Evolutionary conservation across 2,113 vertebrate genomes (phyloP).

Genomic region (Callithrix jacchus): DNA sequence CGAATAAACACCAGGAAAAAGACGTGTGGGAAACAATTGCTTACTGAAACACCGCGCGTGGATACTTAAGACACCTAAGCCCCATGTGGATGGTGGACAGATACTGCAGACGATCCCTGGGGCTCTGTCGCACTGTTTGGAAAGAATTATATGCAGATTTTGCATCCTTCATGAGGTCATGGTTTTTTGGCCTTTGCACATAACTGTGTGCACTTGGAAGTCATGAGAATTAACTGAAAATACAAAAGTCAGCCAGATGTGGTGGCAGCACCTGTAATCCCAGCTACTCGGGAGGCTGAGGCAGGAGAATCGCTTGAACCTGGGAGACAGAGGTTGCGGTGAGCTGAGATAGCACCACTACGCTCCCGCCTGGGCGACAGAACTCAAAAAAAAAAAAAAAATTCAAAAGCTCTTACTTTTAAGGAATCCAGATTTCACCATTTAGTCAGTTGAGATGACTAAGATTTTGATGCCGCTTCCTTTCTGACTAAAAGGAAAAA

Average conservation of each 20-base stretch:
- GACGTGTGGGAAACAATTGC: neutral
- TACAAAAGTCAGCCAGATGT: no score
- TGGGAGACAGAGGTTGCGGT: no score
- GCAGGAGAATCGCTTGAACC: no score
- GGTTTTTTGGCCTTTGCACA: neutral
- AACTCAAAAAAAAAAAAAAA: no score
- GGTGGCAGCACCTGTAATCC: no score
- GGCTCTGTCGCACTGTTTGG: neutral
- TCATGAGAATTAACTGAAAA: neutral
- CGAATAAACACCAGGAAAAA: neutral
- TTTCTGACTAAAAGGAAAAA: neutral
- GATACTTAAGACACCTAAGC: neutral
- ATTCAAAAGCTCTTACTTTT: neutral
- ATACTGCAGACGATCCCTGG: rapidly evolving
- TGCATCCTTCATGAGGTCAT: neutral
- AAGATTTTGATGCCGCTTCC: neutral
- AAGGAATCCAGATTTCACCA: neutral
- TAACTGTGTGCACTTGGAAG: neutral
- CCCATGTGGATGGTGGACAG: no score
- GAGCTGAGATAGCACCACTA: no score
- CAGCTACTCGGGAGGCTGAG: no score
- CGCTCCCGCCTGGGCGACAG: no score
- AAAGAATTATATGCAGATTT: neutral
- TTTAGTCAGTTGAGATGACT: neutral
- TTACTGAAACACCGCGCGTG: neutral